phyloP scores from a whole-genome alignment of 1,140 invertebrate genomes.

The Diploscapter pachys region DNA sequence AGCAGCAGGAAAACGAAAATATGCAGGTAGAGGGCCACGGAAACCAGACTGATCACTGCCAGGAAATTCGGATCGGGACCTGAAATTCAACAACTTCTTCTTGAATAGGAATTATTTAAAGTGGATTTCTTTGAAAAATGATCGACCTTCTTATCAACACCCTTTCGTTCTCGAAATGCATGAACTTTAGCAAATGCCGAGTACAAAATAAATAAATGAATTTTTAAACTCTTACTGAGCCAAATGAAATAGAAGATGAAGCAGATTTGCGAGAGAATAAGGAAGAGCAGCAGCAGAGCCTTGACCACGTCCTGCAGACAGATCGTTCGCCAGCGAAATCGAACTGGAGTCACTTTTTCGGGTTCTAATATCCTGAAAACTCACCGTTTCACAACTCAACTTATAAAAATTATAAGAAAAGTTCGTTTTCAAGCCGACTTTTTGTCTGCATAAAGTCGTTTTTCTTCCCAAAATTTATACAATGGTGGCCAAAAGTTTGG shows the following conservation, averaged over 20 bases:
- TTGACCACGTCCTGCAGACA: conserved; percentile 28
- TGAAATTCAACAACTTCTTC: conserved; percentile 1
- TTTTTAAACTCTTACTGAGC: conserved; percentile 13
- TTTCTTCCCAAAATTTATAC: neutral
- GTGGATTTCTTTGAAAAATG: neutral
- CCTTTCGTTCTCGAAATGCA: neutral
- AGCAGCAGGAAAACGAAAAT: conserved; percentile 19
- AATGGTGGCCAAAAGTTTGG: neutral
- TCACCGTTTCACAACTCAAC: conserved; percentile 10
- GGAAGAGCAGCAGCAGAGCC: conserved; percentile 19
- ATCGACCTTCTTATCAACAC: neutral
- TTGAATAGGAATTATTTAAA: neutral
- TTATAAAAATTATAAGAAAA: neutral
- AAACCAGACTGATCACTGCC: conserved; percentile 15
- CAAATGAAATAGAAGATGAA: conserved; percentile 30
- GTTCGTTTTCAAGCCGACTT: neutral
- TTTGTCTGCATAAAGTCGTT: neutral
- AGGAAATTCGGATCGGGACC: conserved; percentile 22
- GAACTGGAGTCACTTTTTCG: neutral
- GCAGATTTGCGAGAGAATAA: conserved; percentile 25
- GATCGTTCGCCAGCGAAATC: conserved; percentile 14
- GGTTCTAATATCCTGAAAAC: conserved; percentile 14
- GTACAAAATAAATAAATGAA: neutral
- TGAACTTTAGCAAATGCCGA: neutral
- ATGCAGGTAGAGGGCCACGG: conserved; percentile 19